Conservation (phyloP, 1,140 invertebrate species). For the Polyergus mexicanus region DNA sequence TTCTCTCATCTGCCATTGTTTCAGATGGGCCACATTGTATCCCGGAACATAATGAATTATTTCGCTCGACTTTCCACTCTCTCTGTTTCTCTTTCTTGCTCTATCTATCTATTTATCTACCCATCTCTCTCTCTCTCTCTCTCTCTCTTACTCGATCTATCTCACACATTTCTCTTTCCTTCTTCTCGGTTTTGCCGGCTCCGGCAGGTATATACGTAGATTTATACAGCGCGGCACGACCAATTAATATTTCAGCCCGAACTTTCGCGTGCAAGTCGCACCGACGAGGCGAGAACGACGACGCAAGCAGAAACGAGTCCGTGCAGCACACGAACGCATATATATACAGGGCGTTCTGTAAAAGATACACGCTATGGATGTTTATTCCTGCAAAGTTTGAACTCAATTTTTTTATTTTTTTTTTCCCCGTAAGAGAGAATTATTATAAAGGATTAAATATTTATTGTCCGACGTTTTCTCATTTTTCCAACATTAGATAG, state of each 20-base stretch:
- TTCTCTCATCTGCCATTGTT: slow-evolving; percentile 56
- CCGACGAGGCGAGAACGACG: slow-evolving; percentile 52
- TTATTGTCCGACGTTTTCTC: slow-evolving; percentile 9
- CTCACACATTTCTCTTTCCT: background rate
- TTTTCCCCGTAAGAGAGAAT: background rate
- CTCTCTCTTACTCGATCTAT: background rate
- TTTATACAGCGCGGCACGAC: slow-evolving; percentile 65
- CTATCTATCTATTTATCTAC: background rate
- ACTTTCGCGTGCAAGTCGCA: slow-evolving; percentile 71
- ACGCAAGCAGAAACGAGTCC: slow-evolving; percentile 42
- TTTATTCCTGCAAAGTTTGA: background rate
- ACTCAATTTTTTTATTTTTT: slow-evolving; percentile 14
- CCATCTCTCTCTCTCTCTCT: background rate
- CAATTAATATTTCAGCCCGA: slow-evolving; percentile 84
- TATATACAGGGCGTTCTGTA: background rate
- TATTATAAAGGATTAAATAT: slow-evolving; percentile 17
- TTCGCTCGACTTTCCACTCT: slow-evolving; percentile 21
- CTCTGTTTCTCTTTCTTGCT: background rate
- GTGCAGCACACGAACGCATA: slow-evolving; percentile 25
- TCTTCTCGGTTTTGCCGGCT: background rate
- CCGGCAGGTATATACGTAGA: slow-evolving; percentile 68
- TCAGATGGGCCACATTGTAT: slow-evolving; percentile 51
- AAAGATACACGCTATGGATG: slow-evolving; percentile 25
- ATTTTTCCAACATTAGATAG: background rate
- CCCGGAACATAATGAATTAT: slow-evolving; percentile 71